Base-by-base conservation (phyloP, 2,888 invertebrate genomes). In the Acleris holmiana region DNA sequence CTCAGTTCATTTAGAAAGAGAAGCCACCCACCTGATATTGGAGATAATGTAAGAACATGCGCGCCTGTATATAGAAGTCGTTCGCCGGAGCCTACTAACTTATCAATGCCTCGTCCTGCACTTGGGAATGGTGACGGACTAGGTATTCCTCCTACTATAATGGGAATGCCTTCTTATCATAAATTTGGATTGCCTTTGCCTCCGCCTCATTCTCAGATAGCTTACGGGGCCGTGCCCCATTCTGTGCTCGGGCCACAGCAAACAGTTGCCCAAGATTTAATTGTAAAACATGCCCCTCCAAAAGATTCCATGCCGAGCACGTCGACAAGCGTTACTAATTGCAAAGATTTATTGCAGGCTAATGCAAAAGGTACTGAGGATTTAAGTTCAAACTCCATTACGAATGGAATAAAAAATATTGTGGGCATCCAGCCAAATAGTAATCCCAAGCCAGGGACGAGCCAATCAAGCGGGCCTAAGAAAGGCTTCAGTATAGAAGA, bases 401-500 rank as follows among this genome's bases (percentile, higher is more conserved):
- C 88, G 59, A 89, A 84, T 70, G 93, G 93, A 35, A 93, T 93
- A 57, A 93, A 93, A 71, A 93, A 93, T 68, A 92, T 93, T 71
- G 88, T 93, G 44, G 93, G 93, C 0, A 93, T 93, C 69, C 91
- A 93, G 74, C 93, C 92, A 25, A 86, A 78, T 58, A 73, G 81
- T 35, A 89, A 89, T 72, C 87, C 92, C 1, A 93, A 93, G 47
- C 94, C 93, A 13, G 91, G 93, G 29, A 93, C 93, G 19, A 94
- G 94, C 67, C 94, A 94, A 49, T 91, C 94, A 0, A 93, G 93
- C 73, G 94, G 95, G 10, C 94, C 96, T 72, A 96, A 96, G 77
- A 96, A 97, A 79, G 97, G 97, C 18, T 97, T 97, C 85, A 97
- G 97, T 81, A 97, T 97, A 91, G 97, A 97, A 79, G 97, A 97